Evolutionary conservation across 2,888 invertebrate genomes (phyloP).

Genomic region (Sericinus montela): DNA sequence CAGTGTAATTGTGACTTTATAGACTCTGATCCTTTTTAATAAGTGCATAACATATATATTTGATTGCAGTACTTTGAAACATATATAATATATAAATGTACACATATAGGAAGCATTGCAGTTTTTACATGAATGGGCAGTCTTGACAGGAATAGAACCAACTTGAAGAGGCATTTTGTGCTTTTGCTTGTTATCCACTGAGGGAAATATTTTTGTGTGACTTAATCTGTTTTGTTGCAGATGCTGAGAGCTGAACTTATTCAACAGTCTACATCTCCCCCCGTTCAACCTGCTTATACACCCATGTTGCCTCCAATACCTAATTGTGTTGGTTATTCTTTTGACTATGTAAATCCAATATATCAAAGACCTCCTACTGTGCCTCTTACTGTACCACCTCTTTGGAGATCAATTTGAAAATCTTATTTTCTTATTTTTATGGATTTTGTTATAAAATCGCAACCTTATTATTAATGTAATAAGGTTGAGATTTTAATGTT

Average conservation of each 20-base stretch:
- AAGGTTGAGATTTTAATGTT: slow-evolving; percentile 24
- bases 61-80: too few species aligned
- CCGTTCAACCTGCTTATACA: slow-evolving; percentile 39
- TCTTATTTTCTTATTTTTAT: not conserved
- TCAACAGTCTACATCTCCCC: slow-evolving; percentile 36
- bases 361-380: slow-evolving; percentile 37
- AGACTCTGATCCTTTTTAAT: too few species aligned
- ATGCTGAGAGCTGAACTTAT: slow-evolving; percentile 41
- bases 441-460: slow-evolving; percentile 16
- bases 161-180: too few species aligned
- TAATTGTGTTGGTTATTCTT: slow-evolving; percentile 39
- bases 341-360: slow-evolving; percentile 40
- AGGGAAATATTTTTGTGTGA: too few species aligned
- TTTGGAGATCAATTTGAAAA: slow-evolving; percentile 38
- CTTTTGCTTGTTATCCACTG: too few species aligned
- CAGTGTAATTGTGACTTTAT: too few species aligned
- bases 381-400: slow-evolving; percentile 28
- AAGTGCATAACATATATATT: too few species aligned
- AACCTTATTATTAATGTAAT: slow-evolving; percentile 28
- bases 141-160: too few species aligned
- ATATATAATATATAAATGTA: too few species aligned
- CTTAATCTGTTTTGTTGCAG: slow-evolving; percentile 34
- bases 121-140: too few species aligned
- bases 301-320: slow-evolving; percentile 37
- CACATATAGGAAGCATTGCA: too few species aligned